Evolutionary conservation across 2,113 vertebrate genomes (phyloP).

Genomic region (Macrotus californicus): DNA sequence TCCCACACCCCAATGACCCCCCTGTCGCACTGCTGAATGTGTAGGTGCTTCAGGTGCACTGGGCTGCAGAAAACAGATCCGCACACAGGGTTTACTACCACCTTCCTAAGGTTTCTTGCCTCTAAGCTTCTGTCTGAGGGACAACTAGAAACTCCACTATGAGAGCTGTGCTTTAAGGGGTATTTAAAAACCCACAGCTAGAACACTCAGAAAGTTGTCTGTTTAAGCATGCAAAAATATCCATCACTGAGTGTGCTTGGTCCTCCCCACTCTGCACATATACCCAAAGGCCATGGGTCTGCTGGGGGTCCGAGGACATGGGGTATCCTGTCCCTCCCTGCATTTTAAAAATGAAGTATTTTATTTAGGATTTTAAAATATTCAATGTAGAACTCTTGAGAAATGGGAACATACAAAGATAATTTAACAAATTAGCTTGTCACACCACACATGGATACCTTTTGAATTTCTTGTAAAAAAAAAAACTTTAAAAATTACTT

Average conservation of each 20-base stretch:
- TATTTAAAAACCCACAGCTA: background rate
- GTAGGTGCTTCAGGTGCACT: background rate
- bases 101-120: background rate
- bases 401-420: background rate
- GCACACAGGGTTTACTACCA: background rate
- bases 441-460: background rate
- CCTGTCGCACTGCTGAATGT: background rate
- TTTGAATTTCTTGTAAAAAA: background rate
- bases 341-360: background rate
- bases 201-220: background rate
- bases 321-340: background rate
- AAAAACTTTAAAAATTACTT: background rate
- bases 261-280: background rate
- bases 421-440: background rate
- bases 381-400: background rate
- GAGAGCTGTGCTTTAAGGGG: background rate
- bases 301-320: background rate
- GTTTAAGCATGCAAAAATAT: background rate
- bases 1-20: rapidly evolving
- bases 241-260: background rate
- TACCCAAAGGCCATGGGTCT: background rate
- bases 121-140: background rate
- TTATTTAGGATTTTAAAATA: constrained; percentile 19
- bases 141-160: background rate
- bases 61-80: background rate